Evolutionary conservation across 2,888 invertebrate genomes (phyloP), one percentile per base, ranked within the genome.

Genomic region (Rosalia funebris): DNA sequence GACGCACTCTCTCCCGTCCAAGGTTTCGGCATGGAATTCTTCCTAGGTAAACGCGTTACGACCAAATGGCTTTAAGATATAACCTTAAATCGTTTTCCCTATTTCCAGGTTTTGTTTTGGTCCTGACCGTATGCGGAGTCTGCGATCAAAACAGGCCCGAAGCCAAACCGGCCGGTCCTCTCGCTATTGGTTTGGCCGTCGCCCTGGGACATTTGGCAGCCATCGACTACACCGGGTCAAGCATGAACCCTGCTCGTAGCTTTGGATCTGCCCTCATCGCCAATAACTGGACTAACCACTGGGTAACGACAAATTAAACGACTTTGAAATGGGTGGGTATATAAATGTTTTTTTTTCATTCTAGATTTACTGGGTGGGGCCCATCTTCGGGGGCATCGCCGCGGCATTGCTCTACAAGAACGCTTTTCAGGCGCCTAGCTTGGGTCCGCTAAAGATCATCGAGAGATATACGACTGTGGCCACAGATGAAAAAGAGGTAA

Each of bases 171-270:
- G 89, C 92, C 0, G 94, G 92, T 0, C 92, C 96, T 0, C 83
- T 96, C 47, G 91, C 94, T 57, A 96, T 96, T 74, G 96, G 96
- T 0, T 85, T 96, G 69, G 87, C 95, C 0, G 92, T 96, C 42
- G 88, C 91, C 0, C 83, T 93, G 62, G 92, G 94, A 3, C 96
- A 96, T 80, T 83, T 96, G 12, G 53, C 53, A 9, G 32, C 91
- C 10, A 91, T 96, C 75, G 89, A 90, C 82, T 88, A 87, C 76
- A 95, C 96, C 7, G 94, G 95, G 41, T 88, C 95, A 34, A 91
- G 95, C 72, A 95, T 96, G 95, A 96, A 96, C 83, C 95, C 96
- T 0, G 96, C 96, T 0, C 86, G 96, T 63, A 91, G 92, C 60
- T 88, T 96, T 75, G 96, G 96, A 59, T 92, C 94, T 0, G 93